phyloP scores from a whole-genome alignment of 2,797 vertebrate species.

The Antennarius maculatus region DNA sequence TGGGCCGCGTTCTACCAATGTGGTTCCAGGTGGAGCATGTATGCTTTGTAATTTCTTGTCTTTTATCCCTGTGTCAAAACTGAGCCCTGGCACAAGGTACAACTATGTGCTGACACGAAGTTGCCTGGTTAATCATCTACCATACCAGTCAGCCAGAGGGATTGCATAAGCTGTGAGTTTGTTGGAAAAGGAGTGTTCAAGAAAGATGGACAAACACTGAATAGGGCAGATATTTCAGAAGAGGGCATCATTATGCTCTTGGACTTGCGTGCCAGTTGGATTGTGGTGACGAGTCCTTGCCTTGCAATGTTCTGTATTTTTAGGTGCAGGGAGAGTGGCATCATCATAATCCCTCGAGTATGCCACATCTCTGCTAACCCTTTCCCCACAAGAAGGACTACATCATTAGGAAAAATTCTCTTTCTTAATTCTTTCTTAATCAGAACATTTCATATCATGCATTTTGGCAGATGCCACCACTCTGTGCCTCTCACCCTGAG shows the following conservation, averaged over 20 bases:
- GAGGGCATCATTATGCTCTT: conserved; percentile 21
- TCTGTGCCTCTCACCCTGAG: conserved; percentile 28
- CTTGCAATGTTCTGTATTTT: conserved; percentile 45
- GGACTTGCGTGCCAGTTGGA: conserved; percentile 38
- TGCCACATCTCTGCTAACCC: conserved; percentile 23
- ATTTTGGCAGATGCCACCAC: conserved; percentile 66
- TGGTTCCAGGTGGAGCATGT: conserved; percentile 53
- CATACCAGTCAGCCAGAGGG: conserved; percentile 19
- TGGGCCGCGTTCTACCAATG: conserved; percentile 34
- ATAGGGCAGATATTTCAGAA: conserved; percentile 16
- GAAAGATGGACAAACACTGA: neutral
- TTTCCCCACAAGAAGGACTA: conserved; percentile 36
- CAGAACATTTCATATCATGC: conserved; percentile 58
- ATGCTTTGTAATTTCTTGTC: conserved; percentile 47
- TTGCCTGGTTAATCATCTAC: conserved; percentile 63
- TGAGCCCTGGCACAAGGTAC: conserved; percentile 25
- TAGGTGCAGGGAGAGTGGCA: conserved; percentile 31
- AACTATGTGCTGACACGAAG: conserved; percentile 32
- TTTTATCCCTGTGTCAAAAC: conserved; percentile 54
- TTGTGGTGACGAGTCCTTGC: conserved; percentile 38
- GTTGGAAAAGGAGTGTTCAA: conserved; percentile 1
- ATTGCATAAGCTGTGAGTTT: conserved; percentile 17
- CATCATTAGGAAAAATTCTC: conserved; percentile 65
- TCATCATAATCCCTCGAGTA: conserved; percentile 46
- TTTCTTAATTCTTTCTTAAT: conserved; percentile 57